Conservation (phyloP, 2,888 invertebrate species). For the Branchellion lobata region DNA sequence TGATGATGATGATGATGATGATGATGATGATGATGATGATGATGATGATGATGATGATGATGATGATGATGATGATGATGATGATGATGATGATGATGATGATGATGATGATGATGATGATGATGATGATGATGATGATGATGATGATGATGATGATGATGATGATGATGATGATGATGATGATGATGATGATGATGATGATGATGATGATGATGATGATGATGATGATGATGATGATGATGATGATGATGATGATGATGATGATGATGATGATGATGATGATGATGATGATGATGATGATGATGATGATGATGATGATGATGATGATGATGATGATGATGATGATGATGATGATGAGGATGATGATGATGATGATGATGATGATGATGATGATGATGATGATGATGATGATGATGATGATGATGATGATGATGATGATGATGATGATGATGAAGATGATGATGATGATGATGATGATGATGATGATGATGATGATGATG, state of each 20-base stretch:
- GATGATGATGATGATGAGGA: too few species aligned
- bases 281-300: slow-evolving; percentile 21
- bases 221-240: slow-evolving; percentile 9
- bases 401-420: slow-evolving; percentile 21
- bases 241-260: slow-evolving; percentile 9
- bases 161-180: slow-evolving; percentile 31
- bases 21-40: slow-evolving; percentile 25
- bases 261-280: slow-evolving; percentile 6
- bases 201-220: slow-evolving; percentile 9
- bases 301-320: slow-evolving; percentile 18
- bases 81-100: slow-evolving; percentile 17
- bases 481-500: slow-evolving; percentile 9
- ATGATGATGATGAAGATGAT: neutral
- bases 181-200: too few species aligned
- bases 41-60: slow-evolving; percentile 21
- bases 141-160: slow-evolving; percentile 17
- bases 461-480: slow-evolving; percentile 9
- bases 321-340: too few species aligned
- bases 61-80: slow-evolving; percentile 30
- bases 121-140: slow-evolving; percentile 23
- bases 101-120: slow-evolving; percentile 28
- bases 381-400: slow-evolving; percentile 17
- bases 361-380: too few species aligned
- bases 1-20: slow-evolving; percentile 24
- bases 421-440: slow-evolving; percentile 20